A percentile compares a stretch with the other conserved stretches of the same genome.
Evolutionary conservation across 2,113 vertebrate genomes (phyloP).

Genomic region (Pygoscelis adeliae): DNA sequence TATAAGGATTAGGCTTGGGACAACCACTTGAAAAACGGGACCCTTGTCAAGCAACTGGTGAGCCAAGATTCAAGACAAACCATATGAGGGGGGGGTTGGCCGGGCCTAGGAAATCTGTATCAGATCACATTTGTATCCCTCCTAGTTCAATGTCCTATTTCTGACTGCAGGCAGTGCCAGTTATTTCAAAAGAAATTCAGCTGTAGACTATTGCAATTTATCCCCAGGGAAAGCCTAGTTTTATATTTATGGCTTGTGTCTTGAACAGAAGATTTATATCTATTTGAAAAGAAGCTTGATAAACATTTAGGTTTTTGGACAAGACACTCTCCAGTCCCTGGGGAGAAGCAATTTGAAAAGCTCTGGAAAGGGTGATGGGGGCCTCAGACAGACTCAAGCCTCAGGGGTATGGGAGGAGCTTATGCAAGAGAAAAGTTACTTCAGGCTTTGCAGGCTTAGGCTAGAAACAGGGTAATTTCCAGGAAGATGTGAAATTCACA

Average conservation of each 20-base stretch:
- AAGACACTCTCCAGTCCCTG: conserved; percentile 18
- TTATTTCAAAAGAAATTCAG: conserved; percentile 29
- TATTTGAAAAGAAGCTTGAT: neutral
- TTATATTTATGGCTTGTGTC: conserved; percentile 32
- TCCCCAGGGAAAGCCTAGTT: conserved; percentile 7
- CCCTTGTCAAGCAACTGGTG: neutral
- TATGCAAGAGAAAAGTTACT: neutral
- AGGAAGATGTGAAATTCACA: neutral
- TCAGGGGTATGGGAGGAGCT: neutral
- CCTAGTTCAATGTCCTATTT: neutral
- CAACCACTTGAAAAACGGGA: neutral
- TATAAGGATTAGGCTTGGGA: neutral
- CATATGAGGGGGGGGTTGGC: neutral
- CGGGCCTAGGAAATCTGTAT: neutral
- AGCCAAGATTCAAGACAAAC: neutral
- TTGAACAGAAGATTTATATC: conserved; percentile 30
- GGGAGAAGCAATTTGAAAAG: neutral
- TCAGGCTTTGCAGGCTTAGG: neutral
- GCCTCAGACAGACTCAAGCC: neutral
- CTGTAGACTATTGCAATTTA: neutral
- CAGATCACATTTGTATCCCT: neutral
- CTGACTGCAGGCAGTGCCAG: conserved; percentile 13
- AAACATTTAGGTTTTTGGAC: conserved; percentile 27
- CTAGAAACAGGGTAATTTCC: neutral
- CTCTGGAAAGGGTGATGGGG: neutral